Evolutionary conservation across 92 coral and sea anemone genomes (phyloP), one percentile per base, ranked within the genome.

Genomic region (Micromussa lordhowensis): DNA sequence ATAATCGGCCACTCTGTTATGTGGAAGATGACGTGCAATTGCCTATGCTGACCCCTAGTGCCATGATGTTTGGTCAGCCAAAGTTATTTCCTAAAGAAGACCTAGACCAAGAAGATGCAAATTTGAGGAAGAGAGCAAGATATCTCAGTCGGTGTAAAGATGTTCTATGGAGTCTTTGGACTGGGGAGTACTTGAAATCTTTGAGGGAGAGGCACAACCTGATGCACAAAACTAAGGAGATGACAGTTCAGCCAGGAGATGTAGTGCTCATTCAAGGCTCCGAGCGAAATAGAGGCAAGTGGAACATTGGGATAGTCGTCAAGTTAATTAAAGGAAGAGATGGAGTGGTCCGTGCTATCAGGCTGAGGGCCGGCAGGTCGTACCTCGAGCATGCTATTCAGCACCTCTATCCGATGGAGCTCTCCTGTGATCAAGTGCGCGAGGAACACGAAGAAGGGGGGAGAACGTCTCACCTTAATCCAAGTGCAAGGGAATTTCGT

Each of bases 281-380:
- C 24, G 91, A 75, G 26, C 77, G 77, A 55, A 87, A 87, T 68
- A 61, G 85, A 28, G 77, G 79, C 28, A 79, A 79, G 90, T 68
- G 84, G 79, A 87, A 49, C 68, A 32, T 86, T 3, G 89, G 89
- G 2, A 72, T 89, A 1, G 83, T 75, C 31, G 88, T 35, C 59
- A 82, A 89, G 75, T 77, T 89, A 30, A 83, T 83, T 24, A 57
- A 82, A 44, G 87, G 88, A 6, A 79, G 71, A 70, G 92, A 89
- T 79, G 92, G 92, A 21, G 92, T 82, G 2, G 87, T 89, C 19
- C 61, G 84, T 30, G 92, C 64, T 26, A 87, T 82, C 2, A 89
- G 81, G 75, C 74, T 89, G 78, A 89, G 88, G n/a, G 84, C 92
- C n/a, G 92, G 92, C 26, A 89, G 83, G 71, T 89, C 80, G 0